Conservation (phyloP, 2,797 vertebrate genomes). For the Percopsis omiscomaycus region DNA sequence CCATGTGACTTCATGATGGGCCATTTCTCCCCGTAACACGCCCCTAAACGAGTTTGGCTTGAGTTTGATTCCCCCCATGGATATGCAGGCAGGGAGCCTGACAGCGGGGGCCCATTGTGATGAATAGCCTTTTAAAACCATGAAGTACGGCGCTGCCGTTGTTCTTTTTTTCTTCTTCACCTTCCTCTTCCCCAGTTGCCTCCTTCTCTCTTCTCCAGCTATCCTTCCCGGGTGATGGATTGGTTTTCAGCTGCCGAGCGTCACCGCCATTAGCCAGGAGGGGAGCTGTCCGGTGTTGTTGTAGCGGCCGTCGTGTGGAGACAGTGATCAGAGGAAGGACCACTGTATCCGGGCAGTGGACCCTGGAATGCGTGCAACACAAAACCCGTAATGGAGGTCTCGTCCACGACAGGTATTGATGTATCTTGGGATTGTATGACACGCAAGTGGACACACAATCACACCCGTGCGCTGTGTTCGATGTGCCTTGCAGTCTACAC, state of each 20-base stretch:
- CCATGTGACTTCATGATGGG: slow-evolving; percentile 62
- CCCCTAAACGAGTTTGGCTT: slow-evolving; percentile 70
- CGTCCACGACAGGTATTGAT: slow-evolving; percentile 61
- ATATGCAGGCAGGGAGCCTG: slow-evolving; percentile 67
- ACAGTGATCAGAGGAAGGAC: slow-evolving; percentile 52
- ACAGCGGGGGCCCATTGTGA: slow-evolving; percentile 73
- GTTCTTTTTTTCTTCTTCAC: slow-evolving; percentile 46
- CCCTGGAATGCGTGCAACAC: slow-evolving; percentile 57
- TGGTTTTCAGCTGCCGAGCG: slow-evolving; percentile 66
- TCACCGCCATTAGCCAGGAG: slow-evolving; percentile 67
- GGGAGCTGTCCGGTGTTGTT: slow-evolving; percentile 54
- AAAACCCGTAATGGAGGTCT: slow-evolving; percentile 66
- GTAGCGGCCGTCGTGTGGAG: slow-evolving; percentile 51
- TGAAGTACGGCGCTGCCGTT: slow-evolving; percentile 69
- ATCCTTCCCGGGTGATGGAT: slow-evolving; percentile 66
- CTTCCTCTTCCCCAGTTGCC: slow-evolving; percentile 21
- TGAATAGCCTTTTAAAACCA: slow-evolving; percentile 80
- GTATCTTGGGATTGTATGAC: slow-evolving; percentile 56
- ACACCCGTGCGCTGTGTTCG: slow-evolving; percentile 27
- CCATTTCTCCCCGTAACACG: slow-evolving; percentile 61
- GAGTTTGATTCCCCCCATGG: slow-evolving; percentile 66
- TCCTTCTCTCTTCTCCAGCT: slow-evolving; percentile 22
- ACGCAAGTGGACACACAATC: slow-evolving; percentile 33
- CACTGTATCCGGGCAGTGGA: slow-evolving; percentile 61
- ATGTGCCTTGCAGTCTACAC: not conserved